Evolutionary conservation across 2,888 invertebrate species (phyloP).

Genomic region (Drosophila atripex): DNA sequence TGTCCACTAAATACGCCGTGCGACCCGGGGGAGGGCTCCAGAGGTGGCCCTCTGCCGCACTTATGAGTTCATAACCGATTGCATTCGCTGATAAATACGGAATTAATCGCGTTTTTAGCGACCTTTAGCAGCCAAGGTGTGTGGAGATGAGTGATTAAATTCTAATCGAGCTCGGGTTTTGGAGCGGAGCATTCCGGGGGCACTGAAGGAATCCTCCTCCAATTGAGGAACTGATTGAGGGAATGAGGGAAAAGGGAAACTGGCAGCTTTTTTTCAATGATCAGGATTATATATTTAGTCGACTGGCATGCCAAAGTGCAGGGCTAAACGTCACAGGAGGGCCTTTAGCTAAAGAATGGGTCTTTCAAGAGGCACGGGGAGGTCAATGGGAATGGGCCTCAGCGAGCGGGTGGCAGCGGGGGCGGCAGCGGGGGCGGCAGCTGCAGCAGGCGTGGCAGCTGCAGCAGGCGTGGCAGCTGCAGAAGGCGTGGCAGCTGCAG

Average conservation of each 20-base stretch:
- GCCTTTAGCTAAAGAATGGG: not conserved
- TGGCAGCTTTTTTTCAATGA: not conserved
- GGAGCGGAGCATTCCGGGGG: no score
- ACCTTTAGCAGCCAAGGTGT: conserved; percentile 21
- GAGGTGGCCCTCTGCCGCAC: conserved; percentile 11
- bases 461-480: not conserved
- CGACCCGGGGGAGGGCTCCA: not conserved
- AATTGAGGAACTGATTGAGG: no score
- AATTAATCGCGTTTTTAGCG: conserved; percentile 65
- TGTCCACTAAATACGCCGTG: conserved; percentile 67
- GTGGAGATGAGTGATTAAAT: conserved; percentile 19
- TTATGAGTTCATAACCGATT: conserved; percentile 69
- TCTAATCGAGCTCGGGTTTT: no score
- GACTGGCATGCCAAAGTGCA: conserved; percentile 4
- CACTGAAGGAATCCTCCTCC: no score
- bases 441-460: no score
- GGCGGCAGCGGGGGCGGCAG: no score
- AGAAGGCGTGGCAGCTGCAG: no score
- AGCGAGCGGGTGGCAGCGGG: not conserved
- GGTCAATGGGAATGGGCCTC: not conserved
- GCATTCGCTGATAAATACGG: conserved; percentile 61
- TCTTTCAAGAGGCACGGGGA: not conserved
- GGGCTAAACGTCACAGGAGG: not conserved
- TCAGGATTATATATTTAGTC: not conserved
- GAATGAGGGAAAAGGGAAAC: not conserved